These are phyloP conservation scores for Erpornis zantholeuca DNA, from an alignment of 2,113 vertebrate genomes.

Conservation along the genomic window DNA sequence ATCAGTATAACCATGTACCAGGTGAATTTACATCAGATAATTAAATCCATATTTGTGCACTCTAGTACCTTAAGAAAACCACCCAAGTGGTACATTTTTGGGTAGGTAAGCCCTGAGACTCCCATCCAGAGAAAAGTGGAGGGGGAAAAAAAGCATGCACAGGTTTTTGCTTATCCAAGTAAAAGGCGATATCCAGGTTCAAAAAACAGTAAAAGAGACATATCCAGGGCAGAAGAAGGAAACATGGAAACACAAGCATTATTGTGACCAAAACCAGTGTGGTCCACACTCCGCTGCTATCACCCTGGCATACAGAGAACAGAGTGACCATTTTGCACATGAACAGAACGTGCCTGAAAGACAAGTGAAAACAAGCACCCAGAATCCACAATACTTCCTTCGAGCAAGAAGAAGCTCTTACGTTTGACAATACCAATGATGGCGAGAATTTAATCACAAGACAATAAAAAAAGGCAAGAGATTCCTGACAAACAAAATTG, in stretches of 20 bases:
- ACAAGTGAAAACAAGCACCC: background rate
- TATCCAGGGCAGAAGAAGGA: background rate
- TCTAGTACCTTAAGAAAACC: background rate
- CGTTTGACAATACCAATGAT: background rate
- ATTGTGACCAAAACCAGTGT: background rate
- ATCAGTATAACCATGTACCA: background rate
- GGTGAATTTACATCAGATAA: background rate
- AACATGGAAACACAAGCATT: background rate
- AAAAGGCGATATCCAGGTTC: background rate
- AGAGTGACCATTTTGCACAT: background rate
- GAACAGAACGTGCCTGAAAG: background rate
- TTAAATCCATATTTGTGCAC: background rate
- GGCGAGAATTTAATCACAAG: background rate
- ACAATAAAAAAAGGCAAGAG: background rate
- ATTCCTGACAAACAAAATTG: background rate
- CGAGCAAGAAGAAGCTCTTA: background rate
- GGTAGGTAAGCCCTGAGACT: background rate
- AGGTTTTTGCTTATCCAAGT: background rate
- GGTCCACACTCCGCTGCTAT: background rate
- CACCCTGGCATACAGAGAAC: background rate
- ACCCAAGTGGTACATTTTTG: background rate
- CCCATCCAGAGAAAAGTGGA: background rate
- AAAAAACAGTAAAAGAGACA: background rate
- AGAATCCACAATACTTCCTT: background rate
- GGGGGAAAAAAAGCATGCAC: rapidly evolving